Base-by-base conservation (phyloP, 2,797 vertebrate species). In the Microctenopoma steveboyesi region DNA sequence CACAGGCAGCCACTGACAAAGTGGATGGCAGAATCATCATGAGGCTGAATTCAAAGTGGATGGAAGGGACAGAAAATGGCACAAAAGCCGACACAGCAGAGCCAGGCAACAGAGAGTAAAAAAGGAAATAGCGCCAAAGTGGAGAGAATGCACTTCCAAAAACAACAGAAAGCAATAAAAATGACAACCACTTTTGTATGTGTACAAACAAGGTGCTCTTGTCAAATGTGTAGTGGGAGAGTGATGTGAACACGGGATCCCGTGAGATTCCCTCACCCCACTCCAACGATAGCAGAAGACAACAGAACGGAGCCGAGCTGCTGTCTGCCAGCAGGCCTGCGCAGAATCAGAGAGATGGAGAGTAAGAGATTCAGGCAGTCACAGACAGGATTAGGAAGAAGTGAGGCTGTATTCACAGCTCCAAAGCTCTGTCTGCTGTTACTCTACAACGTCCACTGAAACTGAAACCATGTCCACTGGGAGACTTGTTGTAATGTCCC, bases 1-100 rank as follows among this genome's bases (percentile, higher is more conserved):
- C 86, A 88, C 83, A 89, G 82, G 86, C 88, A 79, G 11, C 69
- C 85, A 48, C 75, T 82, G 83, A 91, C 86, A 89, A 90, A 90
- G 82, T 88, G 69, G 86, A 86, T 89, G 85, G 84, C 60, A 14
- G 82, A 92, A 89, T 75, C 85, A 87, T 86, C 82, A 83, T 67
- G 78, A 84, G 85, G 79, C 76, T 67, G 84, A 86, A 75, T 88
- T 54, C 59, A 64, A 82, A 74, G 78, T 30, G 43, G 70, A 77
- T 78, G 81, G 66, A 78, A 81, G 78, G 84, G 74, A 87, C 45
- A 45, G 68, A 52, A 74, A 73, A 77, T 49, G 50, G 16, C 54
- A 57, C 64, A 64, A 67, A 85, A 71, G 72, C 62, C 64, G n/a
- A 69, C 49, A 56, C 72, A 43, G 79, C 56, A 13, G 64, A 84